Evolutionary conservation across 2,113 vertebrate genomes (phyloP), one percentile per base, ranked within the genome.

Genomic region (Amphiprion percula): DNA sequence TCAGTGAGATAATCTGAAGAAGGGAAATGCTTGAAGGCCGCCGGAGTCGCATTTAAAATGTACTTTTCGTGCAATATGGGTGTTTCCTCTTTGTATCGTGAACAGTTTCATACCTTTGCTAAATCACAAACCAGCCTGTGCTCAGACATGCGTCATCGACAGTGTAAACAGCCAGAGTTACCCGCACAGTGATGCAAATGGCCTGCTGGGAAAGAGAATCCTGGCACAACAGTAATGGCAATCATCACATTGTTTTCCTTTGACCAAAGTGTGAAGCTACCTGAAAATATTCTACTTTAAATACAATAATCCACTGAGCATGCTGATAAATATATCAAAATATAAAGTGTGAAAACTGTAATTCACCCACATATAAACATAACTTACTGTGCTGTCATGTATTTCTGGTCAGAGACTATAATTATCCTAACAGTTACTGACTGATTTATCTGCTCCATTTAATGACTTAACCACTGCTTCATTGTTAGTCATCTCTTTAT

Each of bases 401-500:
- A 6, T 53, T 77, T 26, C 19, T 62, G 17, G 12, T 49, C 23
- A 67, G 12, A 72, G 16, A 19, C 33, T 37, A 14, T 33, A 67
- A 73, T 56, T 53, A 65, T 24, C 30, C 54, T 6, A 79, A 56
- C 26, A 26, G 26, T 3, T 54, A 53, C 69, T 44, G n/a, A 15
- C 24, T 69, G 76, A 78, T 72, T 77, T 58, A 68, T 63, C 3
- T 19, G 21, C 77, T 71, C 69, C 24, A 50, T 55, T 65, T 49
- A 28, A 62, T 75, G 66, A 55, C 73, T 76, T 85, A 11, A 49
- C 30, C 23, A 26, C 24, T 71, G 46, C 77, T 44, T 62, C 73
- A 82, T 11, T 64, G 23, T 69, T 84, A 71, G 68, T 83, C 64
- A 60, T 33, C 41, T 68, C 12, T 72, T 77, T 8, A 21, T 16